These are phyloP conservation scores for Alviniconcha marisindica DNA, from an alignment of 1,140 invertebrate species.

Conservation along the genomic window DNA sequence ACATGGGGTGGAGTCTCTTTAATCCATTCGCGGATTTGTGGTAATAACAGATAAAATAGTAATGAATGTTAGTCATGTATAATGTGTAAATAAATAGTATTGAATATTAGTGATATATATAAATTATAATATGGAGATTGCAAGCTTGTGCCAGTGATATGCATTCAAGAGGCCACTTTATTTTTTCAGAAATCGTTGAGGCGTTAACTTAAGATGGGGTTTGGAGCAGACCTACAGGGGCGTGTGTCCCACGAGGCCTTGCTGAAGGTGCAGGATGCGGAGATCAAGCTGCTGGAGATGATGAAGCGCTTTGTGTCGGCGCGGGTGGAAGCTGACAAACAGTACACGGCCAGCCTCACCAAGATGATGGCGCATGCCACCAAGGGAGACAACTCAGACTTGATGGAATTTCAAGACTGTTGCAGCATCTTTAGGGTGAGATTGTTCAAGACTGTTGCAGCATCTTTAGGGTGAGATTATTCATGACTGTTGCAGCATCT, in stretches of 20 bases:
- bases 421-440: constrained; percentile 58
- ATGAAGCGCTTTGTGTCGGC: constrained; percentile 90
- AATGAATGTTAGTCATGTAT: no score
- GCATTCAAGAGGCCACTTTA: no score
- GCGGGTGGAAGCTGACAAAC: constrained; percentile 92
- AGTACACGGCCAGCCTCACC: constrained; percentile 89
- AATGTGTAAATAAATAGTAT: no score
- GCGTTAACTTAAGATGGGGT: constrained; percentile 92
- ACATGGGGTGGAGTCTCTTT: no score
- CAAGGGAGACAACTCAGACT: constrained; percentile 82
- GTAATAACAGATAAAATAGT: no score
- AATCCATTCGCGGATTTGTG: no score
- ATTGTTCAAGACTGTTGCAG: no score
- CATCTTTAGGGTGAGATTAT: constrained; percentile 58
- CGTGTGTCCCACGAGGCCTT: constrained; percentile 86
- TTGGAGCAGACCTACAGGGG: constrained; percentile 88
- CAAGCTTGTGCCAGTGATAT: no score
- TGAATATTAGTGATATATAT: no score
- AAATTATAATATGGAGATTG: no score
- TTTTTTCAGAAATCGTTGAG: no score
- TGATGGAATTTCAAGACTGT: constrained; percentile 49
- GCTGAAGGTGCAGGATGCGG: constrained; percentile 90
- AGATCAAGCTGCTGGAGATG: constrained; percentile 91
- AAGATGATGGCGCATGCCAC: constrained; percentile 87
- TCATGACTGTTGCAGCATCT: constrained; percentile 47